phyloP scores from a whole-genome alignment of 2,797 vertebrate species.

The Megalops cyprinoides region DNA sequence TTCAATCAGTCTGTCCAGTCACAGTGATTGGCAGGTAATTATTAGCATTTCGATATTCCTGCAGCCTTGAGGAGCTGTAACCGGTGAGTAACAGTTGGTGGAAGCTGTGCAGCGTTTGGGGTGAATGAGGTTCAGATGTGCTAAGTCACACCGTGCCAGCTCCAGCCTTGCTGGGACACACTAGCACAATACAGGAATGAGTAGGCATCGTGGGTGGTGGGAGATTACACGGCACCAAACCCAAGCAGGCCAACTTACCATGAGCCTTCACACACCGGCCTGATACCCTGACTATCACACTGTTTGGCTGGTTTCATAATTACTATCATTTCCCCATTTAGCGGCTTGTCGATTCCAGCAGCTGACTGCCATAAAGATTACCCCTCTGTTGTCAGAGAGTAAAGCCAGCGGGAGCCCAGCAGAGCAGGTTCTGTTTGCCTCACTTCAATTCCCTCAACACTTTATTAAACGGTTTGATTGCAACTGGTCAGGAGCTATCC shows the following conservation, averaged over 20 bases:
- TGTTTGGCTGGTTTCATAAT: constrained; percentile 9
- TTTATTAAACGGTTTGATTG: not conserved
- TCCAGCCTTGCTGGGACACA: not conserved
- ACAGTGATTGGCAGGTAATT: constrained; percentile 31
- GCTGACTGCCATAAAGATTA: not conserved
- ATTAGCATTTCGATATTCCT: not conserved
- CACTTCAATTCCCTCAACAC: not conserved
- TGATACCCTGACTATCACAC: not conserved
- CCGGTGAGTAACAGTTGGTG: not conserved
- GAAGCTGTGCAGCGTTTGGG: not conserved
- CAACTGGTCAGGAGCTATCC: not conserved
- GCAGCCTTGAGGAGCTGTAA: constrained; percentile 1
- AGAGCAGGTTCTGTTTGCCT: not conserved
- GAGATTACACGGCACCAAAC: not conserved
- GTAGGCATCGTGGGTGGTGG: not conserved
- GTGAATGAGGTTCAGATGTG: not conserved
- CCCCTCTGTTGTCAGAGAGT: not conserved
- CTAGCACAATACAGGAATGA: not conserved
- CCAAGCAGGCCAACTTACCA: too few relatives aligned
- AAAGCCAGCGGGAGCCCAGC: not conserved
- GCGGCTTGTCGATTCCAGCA: constrained; percentile 16
- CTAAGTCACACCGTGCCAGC: not conserved
- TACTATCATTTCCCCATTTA: constrained; percentile 25
- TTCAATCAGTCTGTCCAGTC: constrained; percentile 27
- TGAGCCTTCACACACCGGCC: not conserved